Base-by-base conservation (phyloP, 2,888 invertebrate genomes). In the Ochropleura leucogaster region DNA sequence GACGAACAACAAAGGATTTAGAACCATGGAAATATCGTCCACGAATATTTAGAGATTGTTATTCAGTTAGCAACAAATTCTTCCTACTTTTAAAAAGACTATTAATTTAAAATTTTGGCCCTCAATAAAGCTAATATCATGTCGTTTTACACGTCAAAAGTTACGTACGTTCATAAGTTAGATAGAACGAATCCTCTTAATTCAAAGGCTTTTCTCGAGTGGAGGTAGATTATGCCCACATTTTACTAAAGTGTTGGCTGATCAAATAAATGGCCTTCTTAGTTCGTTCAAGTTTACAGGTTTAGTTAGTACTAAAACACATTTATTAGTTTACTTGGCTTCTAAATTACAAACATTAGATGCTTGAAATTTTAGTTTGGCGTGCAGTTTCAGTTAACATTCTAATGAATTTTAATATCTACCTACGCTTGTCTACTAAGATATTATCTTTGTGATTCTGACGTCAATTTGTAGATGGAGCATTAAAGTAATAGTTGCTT, bases 101-200 rank as follows among this genome's bases (percentile, higher is more conserved):
- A 62, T 14, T 44, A 7, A 62, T n/a, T 44, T 44, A 1, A 44
- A 60, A 42, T 49, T 70, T 47, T 42, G 8, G 14, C 42, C 18
- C 2, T 10, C 42, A 62, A 68, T 66, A 55, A 40, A 67, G 57
- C 47, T 60, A 68, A 78, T 82, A 70, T 57, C 44, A 59, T 59
- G 46, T 80, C 68, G 46, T 66, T 71, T 75, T 44, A 79, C 51
- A 63, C 72, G 49, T 82, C 72, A 77, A 73, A 82, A 83, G 72
- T 73, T 83, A 64, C 67, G 47, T 65, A 53, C 12, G 69, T 76
- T 64, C 60, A 51, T 83, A 78, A 78, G 72, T 84, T 72, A 83
- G 71, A 67, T 55, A 10, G 65, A 79, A 73, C 62, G 79, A 68
- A 75, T 80, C 80, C 82, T 83, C 79, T 86, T 82, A 84, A 84